These are phyloP conservation scores for Bruchidius siliquastri DNA, from an alignment of 2,888 invertebrate genomes.

Conservation along the genomic window DNA sequence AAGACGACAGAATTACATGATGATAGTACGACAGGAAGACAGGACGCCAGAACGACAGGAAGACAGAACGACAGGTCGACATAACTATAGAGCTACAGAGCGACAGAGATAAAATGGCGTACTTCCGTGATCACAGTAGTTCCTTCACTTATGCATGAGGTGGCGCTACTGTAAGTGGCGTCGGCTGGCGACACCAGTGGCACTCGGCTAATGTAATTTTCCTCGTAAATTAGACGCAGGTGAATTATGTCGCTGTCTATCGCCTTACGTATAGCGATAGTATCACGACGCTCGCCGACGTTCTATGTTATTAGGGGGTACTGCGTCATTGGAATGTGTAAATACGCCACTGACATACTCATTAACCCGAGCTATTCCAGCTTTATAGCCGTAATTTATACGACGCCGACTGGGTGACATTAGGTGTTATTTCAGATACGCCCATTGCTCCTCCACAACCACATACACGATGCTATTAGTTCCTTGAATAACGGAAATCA, in stretches of 20 bases:
- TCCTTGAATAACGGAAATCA: neutral
- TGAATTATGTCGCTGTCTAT: constrained; percentile 11
- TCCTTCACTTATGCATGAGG: too few species aligned
- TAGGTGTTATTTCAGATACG: neutral
- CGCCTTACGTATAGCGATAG: constrained; percentile 9
- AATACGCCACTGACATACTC: constrained; percentile 9
- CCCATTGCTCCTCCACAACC: neutral
- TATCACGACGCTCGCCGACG: constrained; percentile 3
- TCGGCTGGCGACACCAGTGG: neutral
- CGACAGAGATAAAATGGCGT: too few species aligned
- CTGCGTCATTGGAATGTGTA: constrained; percentile 7
- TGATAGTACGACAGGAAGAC: too few species aligned
- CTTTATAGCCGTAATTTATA: constrained; percentile 6
- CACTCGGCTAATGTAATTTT: neutral
- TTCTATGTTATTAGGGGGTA: constrained; percentile 6
- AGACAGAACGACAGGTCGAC: too few species aligned
- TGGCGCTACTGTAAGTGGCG: too few species aligned
- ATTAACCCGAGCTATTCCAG: constrained; percentile 10
- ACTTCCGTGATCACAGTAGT: too few species aligned
- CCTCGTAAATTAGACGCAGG: neutral
- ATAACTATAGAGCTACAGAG: too few species aligned
- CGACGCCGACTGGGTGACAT: neutral
- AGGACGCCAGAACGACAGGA: too few species aligned
- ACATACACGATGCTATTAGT: neutral
- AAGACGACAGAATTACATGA: too few species aligned